Evolutionary conservation across 2,888 invertebrate species (phyloP).

Genomic region (Neoaliturus tenellus): DNA sequence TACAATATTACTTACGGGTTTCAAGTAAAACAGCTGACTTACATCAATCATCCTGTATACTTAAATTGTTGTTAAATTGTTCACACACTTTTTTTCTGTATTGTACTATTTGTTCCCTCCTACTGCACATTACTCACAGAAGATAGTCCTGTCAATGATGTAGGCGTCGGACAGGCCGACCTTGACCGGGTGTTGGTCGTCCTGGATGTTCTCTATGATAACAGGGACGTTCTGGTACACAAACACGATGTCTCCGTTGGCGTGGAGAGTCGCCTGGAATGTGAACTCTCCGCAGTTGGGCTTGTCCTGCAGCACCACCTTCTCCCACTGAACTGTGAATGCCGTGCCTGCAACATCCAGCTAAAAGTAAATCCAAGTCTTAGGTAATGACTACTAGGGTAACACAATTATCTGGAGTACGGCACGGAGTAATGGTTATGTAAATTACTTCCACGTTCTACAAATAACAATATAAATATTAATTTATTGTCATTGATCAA

Average conservation of each 20-base stretch:
- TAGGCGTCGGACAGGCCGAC: conserved; percentile 99
- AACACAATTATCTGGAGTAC: no score
- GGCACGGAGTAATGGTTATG: no score
- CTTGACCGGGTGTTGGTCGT: conserved; percentile 95
- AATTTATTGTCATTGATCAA: no score
- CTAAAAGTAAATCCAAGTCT: no score
- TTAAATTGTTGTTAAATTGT: no score
- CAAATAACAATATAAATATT: background rate
- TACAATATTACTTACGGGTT: no score
- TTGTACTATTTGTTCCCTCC: no score
- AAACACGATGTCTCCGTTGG: conserved; percentile 94
- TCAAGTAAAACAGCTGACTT: no score
- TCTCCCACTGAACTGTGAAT: conserved; percentile 97
- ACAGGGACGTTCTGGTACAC: conserved; percentile 92
- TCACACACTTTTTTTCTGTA: no score
- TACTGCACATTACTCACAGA: conserved; percentile 89
- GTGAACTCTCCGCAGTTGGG: conserved; percentile 86
- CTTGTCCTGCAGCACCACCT: conserved; percentile 89
- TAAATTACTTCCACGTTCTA: no score
- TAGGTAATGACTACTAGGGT: no score
- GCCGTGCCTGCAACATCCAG: conserved; percentile 84
- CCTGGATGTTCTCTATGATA: conserved; percentile 85
- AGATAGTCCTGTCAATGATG: conserved; percentile 90
- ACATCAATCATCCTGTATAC: no score
- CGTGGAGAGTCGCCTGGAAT: conserved; percentile 92